Conservation (phyloP, 2,797 vertebrate genomes). For the Lithobates sylvaticus region DNA sequence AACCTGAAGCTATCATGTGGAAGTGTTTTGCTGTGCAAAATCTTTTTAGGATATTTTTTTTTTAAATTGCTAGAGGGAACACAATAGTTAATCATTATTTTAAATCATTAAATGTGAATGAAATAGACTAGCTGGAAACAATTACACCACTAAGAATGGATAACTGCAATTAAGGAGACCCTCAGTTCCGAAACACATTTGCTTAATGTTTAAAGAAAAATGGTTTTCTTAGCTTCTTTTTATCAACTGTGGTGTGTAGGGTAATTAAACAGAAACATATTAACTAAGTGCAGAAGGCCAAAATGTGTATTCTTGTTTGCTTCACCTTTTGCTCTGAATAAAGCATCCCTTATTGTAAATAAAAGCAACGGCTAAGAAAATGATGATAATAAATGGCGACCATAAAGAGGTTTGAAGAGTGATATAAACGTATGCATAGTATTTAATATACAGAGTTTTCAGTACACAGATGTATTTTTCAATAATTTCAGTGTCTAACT, state of each 20-base stretch:
- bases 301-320: neutral
- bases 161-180: conserved; percentile 62
- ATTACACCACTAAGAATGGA: conserved; percentile 65
- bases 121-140: conserved; percentile 64
- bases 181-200: conserved; percentile 64
- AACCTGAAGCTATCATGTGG: conserved; percentile 69
- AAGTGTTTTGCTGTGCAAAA: conserved; percentile 72
- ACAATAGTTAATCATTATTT: conserved; percentile 67
- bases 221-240: conserved; percentile 35
- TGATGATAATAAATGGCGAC: neutral
- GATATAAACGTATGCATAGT: too few species aligned
- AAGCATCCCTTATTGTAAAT: neutral
- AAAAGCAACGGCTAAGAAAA: neutral
- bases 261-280: conserved; percentile 21
- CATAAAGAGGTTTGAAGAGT: too few species aligned
- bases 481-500: too few species aligned
- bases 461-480: too few species aligned
- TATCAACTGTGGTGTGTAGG: neutral
- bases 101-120: conserved; percentile 68
- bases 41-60: conserved; percentile 62
- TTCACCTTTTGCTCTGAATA: neutral
- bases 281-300: neutral
- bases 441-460: too few species aligned
- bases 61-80: conserved; percentile 66
- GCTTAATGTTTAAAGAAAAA: conserved; percentile 63